phyloP scores from a whole-genome alignment of 1,140 invertebrate species.

The Solenopsis fugax region DNA sequence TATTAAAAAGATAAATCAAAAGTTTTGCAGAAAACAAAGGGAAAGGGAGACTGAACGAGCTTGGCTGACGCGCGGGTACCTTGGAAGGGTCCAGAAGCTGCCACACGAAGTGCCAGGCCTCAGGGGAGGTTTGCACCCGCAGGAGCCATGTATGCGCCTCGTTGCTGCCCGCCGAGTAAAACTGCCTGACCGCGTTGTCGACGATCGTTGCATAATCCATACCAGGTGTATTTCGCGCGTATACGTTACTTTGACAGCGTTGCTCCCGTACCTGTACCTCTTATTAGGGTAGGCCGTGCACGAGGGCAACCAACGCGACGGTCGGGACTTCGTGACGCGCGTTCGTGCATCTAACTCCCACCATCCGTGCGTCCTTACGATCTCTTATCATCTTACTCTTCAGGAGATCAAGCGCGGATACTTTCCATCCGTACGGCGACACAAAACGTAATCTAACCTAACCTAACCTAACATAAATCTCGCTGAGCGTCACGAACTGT shows the following conservation, averaged over 20 bases:
- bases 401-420: not conserved
- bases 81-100: conserved; percentile 92
- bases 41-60: not conserved
- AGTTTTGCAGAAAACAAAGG: not conserved
- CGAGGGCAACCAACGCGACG: not conserved
- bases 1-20: not conserved
- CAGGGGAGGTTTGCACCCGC: conserved; percentile 92
- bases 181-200: conserved; percentile 87
- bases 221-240: conserved; percentile 16
- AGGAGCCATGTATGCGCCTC: conserved; percentile 94
- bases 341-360: not conserved
- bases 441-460: conserved; percentile 33
- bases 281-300: not conserved
- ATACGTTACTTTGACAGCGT: conserved; percentile 16
- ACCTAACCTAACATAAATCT: not conserved
- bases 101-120: conserved; percentile 97
- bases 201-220: conserved; percentile 80
- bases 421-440: not conserved
- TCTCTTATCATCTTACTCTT: conserved; percentile 21
- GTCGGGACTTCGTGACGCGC: not conserved
- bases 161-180: conserved; percentile 87
- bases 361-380: not conserved
- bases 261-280: not conserved
- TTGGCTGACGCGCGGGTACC: conserved; percentile 83
- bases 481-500: not conserved